Base-by-base conservation (phyloP, 2,113 vertebrate genomes). In the Cavia aperea region DNA sequence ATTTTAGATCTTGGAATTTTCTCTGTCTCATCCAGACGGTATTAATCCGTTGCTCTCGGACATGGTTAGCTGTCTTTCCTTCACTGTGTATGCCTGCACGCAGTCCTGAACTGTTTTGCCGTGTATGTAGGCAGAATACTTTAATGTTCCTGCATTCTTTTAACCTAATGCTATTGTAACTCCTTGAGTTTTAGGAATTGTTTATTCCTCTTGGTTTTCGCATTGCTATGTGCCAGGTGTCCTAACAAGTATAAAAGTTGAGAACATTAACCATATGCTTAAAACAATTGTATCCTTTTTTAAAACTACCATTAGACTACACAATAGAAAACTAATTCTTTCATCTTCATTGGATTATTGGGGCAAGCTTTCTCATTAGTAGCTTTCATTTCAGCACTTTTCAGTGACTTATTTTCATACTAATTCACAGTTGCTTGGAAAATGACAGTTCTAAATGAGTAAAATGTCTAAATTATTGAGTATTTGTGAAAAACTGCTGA, bases 341-440 rank as follows among this genome's bases (percentile, higher is more conserved):
- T 24, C n/a, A 26, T 73, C 88, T 88, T 54, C 39, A 87, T 0
- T 54, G 62, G 68, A 62, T 93, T 86, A 63, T 70, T 73, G 85
- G 46, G 43, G 19, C 43, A 86, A 78, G 15, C 26, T 88, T 91
- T 87, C 60, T 91, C 26, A 11, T 14, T 66, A 66, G 54, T 92
- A 82, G 46, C 43, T 86, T 84, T 43, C 13, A 33, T 93, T 93
- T 72, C 65, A 78, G 12, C 31, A 78, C 81, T 72, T 86, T 36
- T 93, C 31, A 81, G 31, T 58, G 36, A 89, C 49, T 92, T 94
- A 36, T 72, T 94, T 96, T 92, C 43, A 60, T 58, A 81, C 46
- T 62, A 68, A 84, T 84, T 87, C 54, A 95, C 56, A 94, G 58
- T 92, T 87, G 75, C 46, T 89, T 95, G 75, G 70, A 93, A 94